Evolutionary conservation across 1,140 invertebrate genomes (phyloP), one percentile per base, ranked within the genome.

Genomic region (Cydia splendana): DNA sequence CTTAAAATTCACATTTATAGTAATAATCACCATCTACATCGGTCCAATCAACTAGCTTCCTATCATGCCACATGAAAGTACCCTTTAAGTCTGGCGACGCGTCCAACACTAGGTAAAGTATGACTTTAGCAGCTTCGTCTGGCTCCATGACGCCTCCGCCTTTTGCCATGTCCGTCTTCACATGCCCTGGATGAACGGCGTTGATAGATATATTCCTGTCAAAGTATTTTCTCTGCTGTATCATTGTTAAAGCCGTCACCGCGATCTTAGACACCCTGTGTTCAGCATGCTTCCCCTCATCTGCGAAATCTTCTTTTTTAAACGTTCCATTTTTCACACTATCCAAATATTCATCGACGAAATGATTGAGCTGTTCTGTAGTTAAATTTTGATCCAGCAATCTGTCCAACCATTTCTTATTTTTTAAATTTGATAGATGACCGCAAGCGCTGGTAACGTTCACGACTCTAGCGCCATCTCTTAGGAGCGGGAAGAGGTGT

Each of bases 231-330:
- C 76, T 82, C 71, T 90, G 93, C 75, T 95, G 85, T 69, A 95
- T 94, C 81, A 94, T 94, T 77, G 95, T 95, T 67, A 95, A 88
- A 42, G 95, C 94, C 77, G 95, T 95, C 79, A 95, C 89, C 71
- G 95, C 95, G 86, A 96, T 95, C 86, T 97, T 98, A 0, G 96
- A 97, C n/a, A 96, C 94, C 51, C 89, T 90, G 88, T 97, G 97
- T 13, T 96, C 93, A 53, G 89, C 93, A 74, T 93, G 93, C 34
- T 95, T 95, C 90, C 95, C 91, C 0, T 86, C 84, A 78, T 92
- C 91, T 24, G 85, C 89, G 75, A 91, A 97, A 78, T 96, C 96
- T 18, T 93, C 87, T 77, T 84, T 88, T 65, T 88, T 79, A 76
- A 93, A 92, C 15, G 89, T 92, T 75, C 91, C 91, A 53, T 93